These are phyloP conservation scores for Spialia ferax DNA, from an alignment of 2,888 invertebrate genomes.

Conservation along the genomic window DNA sequence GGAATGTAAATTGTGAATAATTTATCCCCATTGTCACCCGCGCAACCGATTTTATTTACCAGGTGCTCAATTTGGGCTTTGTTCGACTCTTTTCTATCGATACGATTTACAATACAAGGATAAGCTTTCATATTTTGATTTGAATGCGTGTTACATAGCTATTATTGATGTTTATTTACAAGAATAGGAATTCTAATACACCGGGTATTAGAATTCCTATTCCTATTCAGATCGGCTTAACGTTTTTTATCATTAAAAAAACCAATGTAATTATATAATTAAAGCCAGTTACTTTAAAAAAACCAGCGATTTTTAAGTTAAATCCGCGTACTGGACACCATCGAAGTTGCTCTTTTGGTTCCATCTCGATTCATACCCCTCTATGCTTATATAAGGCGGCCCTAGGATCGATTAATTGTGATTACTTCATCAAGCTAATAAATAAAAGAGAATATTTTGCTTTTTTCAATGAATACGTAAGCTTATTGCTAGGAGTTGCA, in stretches of 20 bases:
- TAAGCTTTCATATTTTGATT: conserved; percentile 3
- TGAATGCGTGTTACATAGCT: background rate
- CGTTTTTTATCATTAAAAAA: too few relatives aligned
- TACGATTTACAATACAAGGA: conserved; percentile 23
- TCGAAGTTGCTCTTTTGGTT: conserved; percentile 15
- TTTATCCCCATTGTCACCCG: conserved; percentile 73
- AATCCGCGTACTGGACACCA: conserved; percentile 45
- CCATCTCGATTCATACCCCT: background rate
- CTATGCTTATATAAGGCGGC: too few relatives aligned
- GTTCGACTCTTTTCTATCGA: conserved; percentile 36
- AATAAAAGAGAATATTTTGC: conserved; percentile 1
- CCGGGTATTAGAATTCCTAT: too few relatives aligned
- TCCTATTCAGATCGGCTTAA: too few relatives aligned
- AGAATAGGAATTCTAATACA: too few relatives aligned
- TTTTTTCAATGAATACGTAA: background rate
- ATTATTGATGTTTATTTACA: too few relatives aligned
- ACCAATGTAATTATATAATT: conserved; percentile 42
- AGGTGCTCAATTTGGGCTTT: conserved; percentile 68
- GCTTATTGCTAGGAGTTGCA: background rate
- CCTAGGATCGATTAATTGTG: too few relatives aligned
- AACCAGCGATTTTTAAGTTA: conserved; percentile 47
- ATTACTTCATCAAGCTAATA: conserved; percentile 13
- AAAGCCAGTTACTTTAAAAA: too few relatives aligned
- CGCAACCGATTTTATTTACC: conserved; percentile 59
- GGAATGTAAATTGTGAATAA: conserved; percentile 75